Evolutionary conservation across 2,113 vertebrate genomes (phyloP), one percentile per base, ranked within the genome.

Genomic region (Tachycineta bicolor): DNA sequence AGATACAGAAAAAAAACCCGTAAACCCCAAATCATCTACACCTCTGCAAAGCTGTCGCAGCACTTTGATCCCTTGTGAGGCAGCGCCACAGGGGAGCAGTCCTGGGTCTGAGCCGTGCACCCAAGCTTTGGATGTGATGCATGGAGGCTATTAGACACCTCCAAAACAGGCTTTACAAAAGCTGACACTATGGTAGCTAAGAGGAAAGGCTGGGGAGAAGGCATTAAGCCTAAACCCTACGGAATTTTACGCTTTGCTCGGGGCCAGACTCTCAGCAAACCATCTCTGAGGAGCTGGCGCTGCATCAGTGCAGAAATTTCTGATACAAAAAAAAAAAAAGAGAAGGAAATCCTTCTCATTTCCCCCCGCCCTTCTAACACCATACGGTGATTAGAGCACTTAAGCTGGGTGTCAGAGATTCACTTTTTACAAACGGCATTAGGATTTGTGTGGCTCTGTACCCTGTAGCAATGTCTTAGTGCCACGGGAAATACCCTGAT

Each of bases 161-260:
- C 53, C 7, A 17, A 84, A 90, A 52, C 18, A 79, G 53, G 37
- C 67, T 90, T 55, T 46, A 60, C 74, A 93, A 87, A 91, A 93
- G 70, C 67, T 4, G 2, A 19, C 62, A 24, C 62, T 41, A 28
- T 82, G 67, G 70, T 49, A 67, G n/a, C 82, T 91, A 47, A 79
- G 70, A 75, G 52, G 56, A 84, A 83, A 85, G 60, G 58, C 78
- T 84, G 74, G 73, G 43, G 14, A 94, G 49, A 76, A 87, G 67
- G 87, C 89, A 94, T 94, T 94, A 85, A 96, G 65, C 49, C 49
- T 91, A 87, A 94, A 87, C 53, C 49, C 49, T 4, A 1, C 28
- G 81, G 90, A 90, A 94, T 95, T 82, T 94, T 96, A 76, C 70
- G 53, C 74, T 91, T 94, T 53, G 44, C 53, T 76, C 7, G 0